Percentiles rank a stretch among this genome's conserved stretches.
These are phyloP conservation scores for Bimastos eiseni DNA, from an alignment of 2,888 invertebrate genomes.

Conservation along the genomic window DNA sequence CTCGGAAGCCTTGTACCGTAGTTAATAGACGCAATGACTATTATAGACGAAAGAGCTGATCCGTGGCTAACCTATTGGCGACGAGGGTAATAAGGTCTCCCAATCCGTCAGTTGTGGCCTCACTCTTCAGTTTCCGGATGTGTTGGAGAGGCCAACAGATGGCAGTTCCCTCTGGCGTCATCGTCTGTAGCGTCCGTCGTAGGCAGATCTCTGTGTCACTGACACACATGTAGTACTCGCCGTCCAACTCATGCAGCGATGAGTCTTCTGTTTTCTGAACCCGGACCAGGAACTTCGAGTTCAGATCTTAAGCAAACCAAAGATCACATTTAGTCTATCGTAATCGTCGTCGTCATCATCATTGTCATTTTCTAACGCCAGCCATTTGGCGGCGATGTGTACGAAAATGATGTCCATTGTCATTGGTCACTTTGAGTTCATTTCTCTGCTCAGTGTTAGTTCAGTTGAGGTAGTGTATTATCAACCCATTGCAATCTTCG, in stretches of 20 bases:
- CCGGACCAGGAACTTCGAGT: neutral
- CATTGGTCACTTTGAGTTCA: too few relatives aligned
- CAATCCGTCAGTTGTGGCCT: slow-evolving; percentile 1
- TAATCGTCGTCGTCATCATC: too few relatives aligned
- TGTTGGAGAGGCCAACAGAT: slow-evolving; percentile 29
- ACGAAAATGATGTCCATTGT: too few relatives aligned
- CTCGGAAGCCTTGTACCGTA: too few relatives aligned
- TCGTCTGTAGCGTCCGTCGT: neutral
- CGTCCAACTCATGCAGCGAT: neutral
- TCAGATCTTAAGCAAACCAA: neutral
- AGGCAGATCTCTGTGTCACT: slow-evolving; percentile 5
- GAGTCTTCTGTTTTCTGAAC: neutral
- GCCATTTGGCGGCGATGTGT: too few relatives aligned
- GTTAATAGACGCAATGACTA: too few relatives aligned
- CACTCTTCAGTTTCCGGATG: slow-evolving; percentile 34
- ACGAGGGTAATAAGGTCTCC: slow-evolving; percentile 31
- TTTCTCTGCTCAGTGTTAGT: too few relatives aligned
- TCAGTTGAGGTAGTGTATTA: too few relatives aligned
- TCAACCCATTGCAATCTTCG: too few relatives aligned
- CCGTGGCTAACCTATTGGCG: slow-evolving; percentile 30
- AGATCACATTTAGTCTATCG: neutral
- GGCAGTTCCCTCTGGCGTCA: neutral
- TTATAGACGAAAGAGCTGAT: neutral
- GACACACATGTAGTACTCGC: slow-evolving; percentile 15
- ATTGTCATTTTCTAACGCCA: too few relatives aligned